Evolutionary conservation across 2,113 vertebrate genomes (phyloP).

Genomic region (Entelurus aequoreus): DNA sequence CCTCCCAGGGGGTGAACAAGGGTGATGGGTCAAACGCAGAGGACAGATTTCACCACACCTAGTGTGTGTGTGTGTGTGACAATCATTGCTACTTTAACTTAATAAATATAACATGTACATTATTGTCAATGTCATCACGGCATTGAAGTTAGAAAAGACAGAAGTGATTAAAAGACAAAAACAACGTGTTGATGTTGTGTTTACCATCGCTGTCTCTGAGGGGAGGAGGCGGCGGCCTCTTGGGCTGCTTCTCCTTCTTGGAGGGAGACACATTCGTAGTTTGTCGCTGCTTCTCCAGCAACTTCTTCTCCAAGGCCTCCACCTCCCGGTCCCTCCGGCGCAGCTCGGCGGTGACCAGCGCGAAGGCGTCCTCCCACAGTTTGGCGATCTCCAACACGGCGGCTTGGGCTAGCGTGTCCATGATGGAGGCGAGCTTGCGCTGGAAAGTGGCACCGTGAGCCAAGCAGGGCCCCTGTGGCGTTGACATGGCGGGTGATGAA

Average conservation of each 20-base stretch:
- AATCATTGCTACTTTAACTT: no score
- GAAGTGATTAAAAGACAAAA: no score
- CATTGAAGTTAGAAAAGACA: no score
- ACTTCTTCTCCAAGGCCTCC: conserved; percentile 51
- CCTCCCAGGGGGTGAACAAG: no score
- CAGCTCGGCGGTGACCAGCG: conserved; percentile 57
- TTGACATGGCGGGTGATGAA: neutral
- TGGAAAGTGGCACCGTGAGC: conserved; percentile 59
- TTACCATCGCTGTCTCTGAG: conserved; percentile 32
- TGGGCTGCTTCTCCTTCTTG: conserved; percentile 35
- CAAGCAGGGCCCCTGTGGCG: conserved; percentile 29
- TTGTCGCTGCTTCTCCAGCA: conserved; percentile 55
- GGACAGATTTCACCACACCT: no score
- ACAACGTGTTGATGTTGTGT: no score
- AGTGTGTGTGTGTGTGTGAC: no score
- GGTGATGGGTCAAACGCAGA: no score
- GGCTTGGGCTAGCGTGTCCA: conserved; percentile 66
- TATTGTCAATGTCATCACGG: no score
- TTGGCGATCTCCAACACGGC: conserved; percentile 68
- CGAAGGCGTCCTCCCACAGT: conserved; percentile 68
- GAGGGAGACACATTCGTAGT: conserved; percentile 11
- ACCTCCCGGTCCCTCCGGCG: conserved; percentile 65
- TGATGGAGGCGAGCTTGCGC: conserved; percentile 61
- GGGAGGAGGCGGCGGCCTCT: conserved; percentile 15
- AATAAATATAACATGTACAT: no score